Evolutionary conservation across 2,113 vertebrate species (phyloP), one percentile per base, ranked within the genome.

Genomic region (Pterophyllum scalare): DNA sequence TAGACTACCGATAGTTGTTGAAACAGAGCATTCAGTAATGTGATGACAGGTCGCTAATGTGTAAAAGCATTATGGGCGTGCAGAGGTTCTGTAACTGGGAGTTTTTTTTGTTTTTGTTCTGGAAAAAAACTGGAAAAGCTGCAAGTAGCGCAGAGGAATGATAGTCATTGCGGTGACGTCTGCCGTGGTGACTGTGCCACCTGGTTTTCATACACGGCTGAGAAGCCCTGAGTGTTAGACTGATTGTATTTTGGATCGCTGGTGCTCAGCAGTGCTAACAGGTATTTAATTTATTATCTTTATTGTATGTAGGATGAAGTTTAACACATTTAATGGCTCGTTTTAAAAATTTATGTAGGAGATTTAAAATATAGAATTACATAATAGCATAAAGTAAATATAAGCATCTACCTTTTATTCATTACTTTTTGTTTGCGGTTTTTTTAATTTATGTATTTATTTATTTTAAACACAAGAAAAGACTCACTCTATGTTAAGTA

Each of bases 81-180:
- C 35, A 26, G 24, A 56, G 11, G 14, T 64, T 22, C 56, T 76
- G 31, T 31, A 6, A 62, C 8, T n/a, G 56, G 0, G 35, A 60
- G 60, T 35, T 26, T 59, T 13, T 31, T 60, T 75, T 67, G 15
- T 52, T 38, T 67, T 49, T 35, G 11, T 57, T 20, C 59, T n/a
- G 67, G 87, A 76, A 80, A 91, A 80, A 90, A 90, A 80, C 76
- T 90, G 84, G 87, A 93, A 90, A 86, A 81, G 57, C 91, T 70
- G 7, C 60, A 26, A 40, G 15, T 93, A 92, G 90, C 80, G 13
- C 82, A 79, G 62, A 76, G 54, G 79, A 80, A 78, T 82, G 88
- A 87, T 61, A 58, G 83, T 88, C 84, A 83, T 52, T 31, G 74
- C 40, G 59, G 80, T 78, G 60, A 64, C 38, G 82, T 57, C 64